Conservation (phyloP, 2,888 invertebrate species). For the Hirudinaria manillensis region DNA sequence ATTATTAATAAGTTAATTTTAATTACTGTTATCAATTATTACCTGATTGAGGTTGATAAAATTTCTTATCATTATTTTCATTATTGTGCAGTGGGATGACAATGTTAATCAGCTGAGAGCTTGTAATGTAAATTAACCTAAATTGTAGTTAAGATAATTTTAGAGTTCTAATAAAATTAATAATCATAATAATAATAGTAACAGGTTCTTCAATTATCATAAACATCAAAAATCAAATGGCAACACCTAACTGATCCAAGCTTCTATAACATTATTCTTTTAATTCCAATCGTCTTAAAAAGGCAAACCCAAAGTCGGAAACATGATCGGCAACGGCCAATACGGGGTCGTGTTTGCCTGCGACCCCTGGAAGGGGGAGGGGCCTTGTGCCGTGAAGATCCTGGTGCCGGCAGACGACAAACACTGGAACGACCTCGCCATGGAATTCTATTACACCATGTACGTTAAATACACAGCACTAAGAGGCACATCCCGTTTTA, state of each 20-base stretch:
- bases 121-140: too few relatives aligned
- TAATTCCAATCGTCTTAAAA: too few relatives aligned
- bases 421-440: constrained; percentile 81
- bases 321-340: constrained; percentile 68
- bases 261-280: too few relatives aligned
- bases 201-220: too few relatives aligned
- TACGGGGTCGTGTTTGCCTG: constrained; percentile 81
- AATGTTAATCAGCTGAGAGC: too few relatives aligned
- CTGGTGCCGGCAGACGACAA: constrained; percentile 80
- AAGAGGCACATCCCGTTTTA: not conserved
- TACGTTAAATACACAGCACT: constrained; percentile 44
- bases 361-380: constrained; percentile 68
- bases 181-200: too few relatives aligned
- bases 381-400: constrained; percentile 75
- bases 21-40: not conserved
- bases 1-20: not conserved
- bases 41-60: too few relatives aligned
- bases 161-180: too few relatives aligned
- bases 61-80: not conserved
- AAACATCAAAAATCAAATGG: too few relatives aligned
- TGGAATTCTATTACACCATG: constrained; percentile 86
- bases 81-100: not conserved
- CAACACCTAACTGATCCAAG: too few relatives aligned
- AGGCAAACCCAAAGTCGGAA: constrained; percentile 58
- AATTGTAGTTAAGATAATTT: too few relatives aligned